Evolutionary conservation across 92 coral and sea anemone species (phyloP).

Genomic region (Phenganax stokvisi): DNA sequence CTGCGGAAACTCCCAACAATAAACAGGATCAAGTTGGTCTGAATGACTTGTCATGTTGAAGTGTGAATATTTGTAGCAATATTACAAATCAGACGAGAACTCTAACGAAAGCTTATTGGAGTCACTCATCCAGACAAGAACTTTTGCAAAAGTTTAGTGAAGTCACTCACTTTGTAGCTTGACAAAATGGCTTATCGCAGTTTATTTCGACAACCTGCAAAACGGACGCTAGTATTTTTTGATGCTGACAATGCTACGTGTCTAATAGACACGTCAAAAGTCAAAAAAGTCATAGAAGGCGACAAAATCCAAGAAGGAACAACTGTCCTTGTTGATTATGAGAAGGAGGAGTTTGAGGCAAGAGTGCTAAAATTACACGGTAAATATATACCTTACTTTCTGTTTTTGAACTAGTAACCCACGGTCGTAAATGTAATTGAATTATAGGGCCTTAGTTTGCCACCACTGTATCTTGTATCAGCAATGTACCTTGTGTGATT

Average conservation of each 20-base stretch:
- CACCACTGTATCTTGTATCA: no score
- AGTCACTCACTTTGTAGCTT: not conserved
- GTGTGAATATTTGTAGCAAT: not conserved
- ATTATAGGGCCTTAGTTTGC: no score
- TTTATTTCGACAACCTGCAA: slow-evolving; percentile 5
- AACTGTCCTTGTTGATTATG: not conserved
- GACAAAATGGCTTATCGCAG: not conserved
- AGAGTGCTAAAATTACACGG: slow-evolving; percentile 12
- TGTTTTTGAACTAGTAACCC: not conserved
- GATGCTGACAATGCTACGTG: not conserved
- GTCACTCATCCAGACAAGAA: no score
- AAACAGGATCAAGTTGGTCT: no score
- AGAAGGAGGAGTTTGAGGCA: slow-evolving; percentile 9
- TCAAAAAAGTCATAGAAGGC: not conserved
- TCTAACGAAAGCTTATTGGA: no score
- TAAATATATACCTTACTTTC: not conserved
- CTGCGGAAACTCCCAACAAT: no score
- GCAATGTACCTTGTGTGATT: no score
- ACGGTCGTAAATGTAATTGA: no score
- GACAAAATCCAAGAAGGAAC: slow-evolving; percentile 10
- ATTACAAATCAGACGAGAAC: not conserved
- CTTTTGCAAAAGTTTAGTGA: not conserved
- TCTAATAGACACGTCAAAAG: not conserved
- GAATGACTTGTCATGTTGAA: not conserved
- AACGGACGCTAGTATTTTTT: slow-evolving; percentile 5